A percentile compares a stretch with the other conserved stretches of the same genome.
Conservation (phyloP, 2,797 vertebrate genomes). For the Phyllotis vaccarum region DNA sequence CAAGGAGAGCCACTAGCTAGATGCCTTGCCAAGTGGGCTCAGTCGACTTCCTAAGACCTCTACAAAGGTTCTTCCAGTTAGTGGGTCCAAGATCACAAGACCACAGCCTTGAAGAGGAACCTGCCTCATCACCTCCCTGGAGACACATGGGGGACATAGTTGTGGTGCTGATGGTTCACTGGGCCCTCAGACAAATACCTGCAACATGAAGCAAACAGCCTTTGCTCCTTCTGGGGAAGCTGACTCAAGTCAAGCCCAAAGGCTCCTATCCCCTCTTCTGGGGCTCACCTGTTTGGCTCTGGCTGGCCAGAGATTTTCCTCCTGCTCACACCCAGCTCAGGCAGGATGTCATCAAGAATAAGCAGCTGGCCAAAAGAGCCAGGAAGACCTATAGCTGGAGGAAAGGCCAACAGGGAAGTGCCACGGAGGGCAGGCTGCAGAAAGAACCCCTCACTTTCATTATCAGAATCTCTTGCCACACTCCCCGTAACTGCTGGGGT, state of each 20-base stretch:
- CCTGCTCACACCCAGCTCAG: neutral
- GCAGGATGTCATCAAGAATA: neutral
- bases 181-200: neutral
- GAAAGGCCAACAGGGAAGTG: neutral
- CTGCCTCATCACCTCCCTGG: neutral
- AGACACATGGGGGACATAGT: neutral
- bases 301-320: neutral
- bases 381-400: neutral
- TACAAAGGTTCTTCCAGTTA: too few relatives aligned
- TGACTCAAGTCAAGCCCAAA: neutral
- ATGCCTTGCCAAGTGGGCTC: too few relatives aligned
- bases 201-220: neutral
- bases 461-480: neutral
- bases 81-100: neutral
- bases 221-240: neutral
- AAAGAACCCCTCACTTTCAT: neutral
- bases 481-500: neutral
- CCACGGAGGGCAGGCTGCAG: neutral
- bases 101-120: too few relatives aligned
- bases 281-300: neutral
- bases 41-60: neutral
- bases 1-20: rapidly evolving
- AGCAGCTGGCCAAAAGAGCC: neutral
- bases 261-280: neutral
- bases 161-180: neutral